Base-by-base conservation (phyloP, 2,797 vertebrate genomes). In the Choloepus didactylus region DNA sequence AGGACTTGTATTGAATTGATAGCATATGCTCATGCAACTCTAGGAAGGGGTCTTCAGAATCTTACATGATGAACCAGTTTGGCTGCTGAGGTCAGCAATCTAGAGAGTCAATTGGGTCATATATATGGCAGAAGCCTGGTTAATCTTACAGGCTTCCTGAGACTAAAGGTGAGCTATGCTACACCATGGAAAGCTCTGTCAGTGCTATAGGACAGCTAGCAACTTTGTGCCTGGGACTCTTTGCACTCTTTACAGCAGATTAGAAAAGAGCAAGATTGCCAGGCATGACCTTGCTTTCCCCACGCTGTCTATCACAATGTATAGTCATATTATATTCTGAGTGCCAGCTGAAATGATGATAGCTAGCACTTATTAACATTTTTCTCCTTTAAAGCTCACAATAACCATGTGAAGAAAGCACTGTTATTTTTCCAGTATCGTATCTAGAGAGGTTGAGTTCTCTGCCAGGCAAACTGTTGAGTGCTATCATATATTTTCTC, bases 1-100 rank as follows among this genome's bases (percentile, higher is more conserved):
- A 56, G 64, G 41, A 62, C 51, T 92, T 83, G 66, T 75, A n/a
- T n/a, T 56, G n/a, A 90, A 92, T 64, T 29, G 31, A 87, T 60
- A 64, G n/a, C 12, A 81, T 83, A 76, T 84, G 35, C 44, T 89
- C 56, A 79, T 35, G 31, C 8, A 69, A 46, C 35, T 89, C 84
- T 66, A 83, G 70, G 69, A 66, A 90, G 38, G 38, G 60, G 23
- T 89, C 21, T 85, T 93, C 56, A 66, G 87, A 72, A 81, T 15
- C 23, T 35, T 73, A n/a, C 14, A 38, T 46, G 19, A 38, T 62
- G 41, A 94, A 59, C 14, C 29, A 64, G 7, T 87, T 89, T 69
- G 62, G 75, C n/a, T 89, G 31, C 29, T 59, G 73, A 83, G 54
- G 29, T 59, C 84, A 69, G 80, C 21, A 83, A 27, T 41, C 60